Evolutionary conservation across 2,797 vertebrate species (phyloP).

Genomic region (Sebastes paucispinis): DNA sequence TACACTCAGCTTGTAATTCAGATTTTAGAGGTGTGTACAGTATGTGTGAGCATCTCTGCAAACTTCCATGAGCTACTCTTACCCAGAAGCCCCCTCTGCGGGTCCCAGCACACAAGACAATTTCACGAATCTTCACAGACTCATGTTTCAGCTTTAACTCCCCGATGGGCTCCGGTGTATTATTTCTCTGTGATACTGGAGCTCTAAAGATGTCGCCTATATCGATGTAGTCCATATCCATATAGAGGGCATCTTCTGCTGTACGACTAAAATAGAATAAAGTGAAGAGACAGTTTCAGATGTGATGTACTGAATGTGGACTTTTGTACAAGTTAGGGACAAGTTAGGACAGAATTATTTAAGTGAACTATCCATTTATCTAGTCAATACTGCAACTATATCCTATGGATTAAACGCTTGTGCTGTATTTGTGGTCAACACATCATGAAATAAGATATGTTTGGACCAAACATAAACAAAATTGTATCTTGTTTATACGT

Average conservation of each 20-base stretch:
- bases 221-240: neutral
- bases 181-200: slow-evolving; percentile 30
- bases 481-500: neutral
- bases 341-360: neutral
- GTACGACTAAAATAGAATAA: slow-evolving; percentile 24
- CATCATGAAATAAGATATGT: neutral
- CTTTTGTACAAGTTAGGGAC: neutral
- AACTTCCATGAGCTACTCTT: neutral
- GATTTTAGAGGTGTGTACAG: neutral
- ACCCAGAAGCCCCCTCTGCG: neutral
- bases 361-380: neutral
- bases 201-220: slow-evolving; percentile 14
- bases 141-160: slow-evolving; percentile 1
- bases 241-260: neutral
- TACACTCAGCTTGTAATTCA: neutral
- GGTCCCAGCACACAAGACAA: neutral
- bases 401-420: neutral
- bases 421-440: neutral
- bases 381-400: too few species aligned
- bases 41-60: neutral
- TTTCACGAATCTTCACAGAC: slow-evolving; percentile 8
- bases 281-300: neutral
- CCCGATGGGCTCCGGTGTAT: slow-evolving; percentile 5
- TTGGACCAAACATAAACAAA: neutral
- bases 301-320: too few species aligned